phyloP scores from a whole-genome alignment of 2,888 invertebrate species.

The Eupeodes latifasciatus region DNA sequence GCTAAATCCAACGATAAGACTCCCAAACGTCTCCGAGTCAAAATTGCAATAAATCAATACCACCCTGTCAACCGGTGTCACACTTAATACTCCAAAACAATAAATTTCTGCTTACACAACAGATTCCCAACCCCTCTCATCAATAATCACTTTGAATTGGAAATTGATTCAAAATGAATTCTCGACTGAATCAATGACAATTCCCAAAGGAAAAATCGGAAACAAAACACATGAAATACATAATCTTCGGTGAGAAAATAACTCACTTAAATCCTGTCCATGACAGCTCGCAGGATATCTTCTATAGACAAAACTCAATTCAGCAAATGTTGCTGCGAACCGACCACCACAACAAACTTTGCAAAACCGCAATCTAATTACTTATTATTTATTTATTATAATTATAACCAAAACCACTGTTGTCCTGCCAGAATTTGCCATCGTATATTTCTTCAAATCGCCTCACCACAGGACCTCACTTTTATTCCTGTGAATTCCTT shows the following conservation, averaged over 20 bases:
- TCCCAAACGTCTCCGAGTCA: no score
- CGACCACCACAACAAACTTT: constrained; percentile 49
- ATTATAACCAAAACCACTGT: constrained; percentile 62
- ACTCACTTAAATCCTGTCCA: constrained; percentile 72
- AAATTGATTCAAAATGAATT: constrained; percentile 62
- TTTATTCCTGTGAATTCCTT: constrained; percentile 46
- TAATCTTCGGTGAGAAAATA: constrained; percentile 41
- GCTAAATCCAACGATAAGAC: no score
- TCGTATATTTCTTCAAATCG: not conserved
- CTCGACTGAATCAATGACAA: constrained; percentile 44
- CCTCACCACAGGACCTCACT: constrained; percentile 44
- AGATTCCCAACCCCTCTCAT: constrained; percentile 6
- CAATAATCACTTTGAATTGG: constrained; percentile 75
- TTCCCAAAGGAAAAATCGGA: constrained; percentile 3
- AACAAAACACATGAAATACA: not conserved
- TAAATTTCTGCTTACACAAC: constrained; percentile 53
- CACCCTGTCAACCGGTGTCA: constrained; percentile 52
- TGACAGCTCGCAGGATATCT: constrained; percentile 64
- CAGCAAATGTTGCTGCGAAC: constrained; percentile 43
- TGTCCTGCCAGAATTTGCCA: constrained; percentile 19
- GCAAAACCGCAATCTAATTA: constrained; percentile 77
- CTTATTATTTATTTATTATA: constrained; percentile 77
- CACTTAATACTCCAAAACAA: constrained; percentile 54
- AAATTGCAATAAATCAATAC: constrained; percentile 54
- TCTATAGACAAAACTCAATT: constrained; percentile 36